Evolutionary conservation across 2,888 invertebrate genomes (phyloP).

Genomic region (Eupsilia transversa): DNA sequence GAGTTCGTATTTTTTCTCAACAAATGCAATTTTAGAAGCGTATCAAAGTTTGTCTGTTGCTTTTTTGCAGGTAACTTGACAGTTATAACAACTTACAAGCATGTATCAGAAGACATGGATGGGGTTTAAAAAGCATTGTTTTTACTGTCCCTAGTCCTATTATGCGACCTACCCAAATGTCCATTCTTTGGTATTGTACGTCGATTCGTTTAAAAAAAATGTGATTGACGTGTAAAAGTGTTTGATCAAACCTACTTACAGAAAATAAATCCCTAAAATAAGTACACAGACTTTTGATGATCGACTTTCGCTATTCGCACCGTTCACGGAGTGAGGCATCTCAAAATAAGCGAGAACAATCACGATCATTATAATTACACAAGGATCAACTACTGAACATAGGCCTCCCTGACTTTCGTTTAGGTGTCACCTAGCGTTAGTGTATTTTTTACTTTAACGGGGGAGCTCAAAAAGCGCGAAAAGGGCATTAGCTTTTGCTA

Average conservation of each 20-base stretch:
- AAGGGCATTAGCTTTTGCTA: no score
- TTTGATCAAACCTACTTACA: no score
- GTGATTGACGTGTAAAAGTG: no score
- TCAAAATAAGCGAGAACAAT: background rate
- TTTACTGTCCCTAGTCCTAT: background rate
- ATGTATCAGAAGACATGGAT: background rate
- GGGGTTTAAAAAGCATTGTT: background rate
- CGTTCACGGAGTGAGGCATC: background rate
- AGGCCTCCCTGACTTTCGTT: no score
- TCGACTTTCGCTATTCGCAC: background rate
- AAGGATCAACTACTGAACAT: background rate
- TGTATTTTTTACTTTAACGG: no score
- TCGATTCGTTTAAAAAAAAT: no score
- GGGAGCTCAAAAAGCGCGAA: no score
- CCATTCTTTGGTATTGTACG: no score
- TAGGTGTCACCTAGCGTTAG: no score
- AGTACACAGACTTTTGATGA: background rate
- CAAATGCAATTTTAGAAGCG: conserved; percentile 56
- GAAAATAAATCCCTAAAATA: no score
- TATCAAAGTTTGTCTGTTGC: conserved; percentile 44
- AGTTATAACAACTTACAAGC: background rate
- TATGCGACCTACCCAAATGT: no score
- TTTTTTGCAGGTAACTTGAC: conserved; percentile 10
- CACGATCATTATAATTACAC: background rate
- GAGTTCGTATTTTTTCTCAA: conserved; percentile 40